These are phyloP conservation scores for Pelosia muscerda DNA, from an alignment of 2,888 invertebrate genomes.

Conservation along the genomic window DNA sequence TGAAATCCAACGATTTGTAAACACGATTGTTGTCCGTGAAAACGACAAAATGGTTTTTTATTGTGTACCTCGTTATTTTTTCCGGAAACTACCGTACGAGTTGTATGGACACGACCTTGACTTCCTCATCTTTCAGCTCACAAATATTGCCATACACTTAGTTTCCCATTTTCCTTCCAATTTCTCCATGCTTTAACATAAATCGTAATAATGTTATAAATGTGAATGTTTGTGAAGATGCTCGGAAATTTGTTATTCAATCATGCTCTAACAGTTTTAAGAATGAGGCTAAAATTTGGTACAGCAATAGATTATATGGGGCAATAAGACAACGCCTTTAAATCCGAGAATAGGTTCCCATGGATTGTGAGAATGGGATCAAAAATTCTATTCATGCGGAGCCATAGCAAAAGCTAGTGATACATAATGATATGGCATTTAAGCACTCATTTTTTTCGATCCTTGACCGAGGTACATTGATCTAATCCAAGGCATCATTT, in stretches of 20 bases:
- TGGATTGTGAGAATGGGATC: too few relatives aligned
- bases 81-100: background rate
- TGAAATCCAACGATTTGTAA: background rate
- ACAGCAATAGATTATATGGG: too few relatives aligned
- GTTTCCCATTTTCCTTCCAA: background rate
- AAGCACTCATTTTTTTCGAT: background rate
- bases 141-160: background rate
- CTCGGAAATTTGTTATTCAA: too few relatives aligned
- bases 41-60: background rate
- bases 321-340: too few relatives aligned
- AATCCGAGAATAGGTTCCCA: too few relatives aligned
- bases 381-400: too few relatives aligned
- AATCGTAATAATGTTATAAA: too few relatives aligned
- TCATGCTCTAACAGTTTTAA: too few relatives aligned
- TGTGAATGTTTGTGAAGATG: too few relatives aligned
- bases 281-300: too few relatives aligned
- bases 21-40: background rate
- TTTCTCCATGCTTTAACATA: background rate
- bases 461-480: too few relatives aligned
- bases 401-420: too few relatives aligned
- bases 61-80: background rate
- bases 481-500: slow-evolving; percentile 25
- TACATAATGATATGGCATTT: background rate
- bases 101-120: background rate
- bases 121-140: background rate